phyloP scores from a whole-genome alignment of 2,797 vertebrate genomes.

The Cottoperca gobio region DNA sequence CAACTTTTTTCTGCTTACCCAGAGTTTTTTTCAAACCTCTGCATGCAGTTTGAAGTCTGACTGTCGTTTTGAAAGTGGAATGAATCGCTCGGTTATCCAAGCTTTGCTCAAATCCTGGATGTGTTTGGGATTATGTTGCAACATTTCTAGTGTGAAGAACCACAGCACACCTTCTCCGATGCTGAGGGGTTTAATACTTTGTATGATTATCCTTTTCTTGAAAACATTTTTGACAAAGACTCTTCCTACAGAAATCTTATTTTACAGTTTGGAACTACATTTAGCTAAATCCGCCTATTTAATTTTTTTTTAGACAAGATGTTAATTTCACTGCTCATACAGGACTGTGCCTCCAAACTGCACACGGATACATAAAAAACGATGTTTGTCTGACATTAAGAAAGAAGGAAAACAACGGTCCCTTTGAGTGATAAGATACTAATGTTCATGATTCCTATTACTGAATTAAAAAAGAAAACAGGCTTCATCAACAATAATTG shows the following conservation, averaged over 20 bases:
- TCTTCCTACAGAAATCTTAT: not conserved
- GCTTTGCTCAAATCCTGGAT: not conserved
- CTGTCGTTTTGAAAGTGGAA: not conserved
- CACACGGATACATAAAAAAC: not conserved
- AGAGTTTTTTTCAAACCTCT: not conserved
- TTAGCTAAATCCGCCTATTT: not conserved
- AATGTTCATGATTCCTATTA: not conserved
- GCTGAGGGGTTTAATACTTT: not conserved
- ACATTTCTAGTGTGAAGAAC: not conserved
- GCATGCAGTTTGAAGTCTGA: not conserved
- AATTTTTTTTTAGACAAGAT: not conserved
- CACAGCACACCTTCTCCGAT: not conserved
- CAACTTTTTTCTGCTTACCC: not conserved
- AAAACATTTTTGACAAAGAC: not conserved
- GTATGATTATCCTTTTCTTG: not conserved
- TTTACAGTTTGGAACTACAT: not conserved
- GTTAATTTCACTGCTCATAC: not conserved
- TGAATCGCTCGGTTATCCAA: not conserved
- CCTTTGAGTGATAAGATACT: not conserved
- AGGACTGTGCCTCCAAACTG: not conserved
- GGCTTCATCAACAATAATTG: not conserved
- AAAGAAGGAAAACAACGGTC: not conserved
- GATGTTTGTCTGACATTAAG: not conserved
- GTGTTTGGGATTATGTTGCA: not conserved
- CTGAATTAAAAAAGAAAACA: not conserved